These are phyloP conservation scores for Gorsachius goisagi DNA, from an alignment of 2,113 vertebrate species.

Conservation along the genomic window DNA sequence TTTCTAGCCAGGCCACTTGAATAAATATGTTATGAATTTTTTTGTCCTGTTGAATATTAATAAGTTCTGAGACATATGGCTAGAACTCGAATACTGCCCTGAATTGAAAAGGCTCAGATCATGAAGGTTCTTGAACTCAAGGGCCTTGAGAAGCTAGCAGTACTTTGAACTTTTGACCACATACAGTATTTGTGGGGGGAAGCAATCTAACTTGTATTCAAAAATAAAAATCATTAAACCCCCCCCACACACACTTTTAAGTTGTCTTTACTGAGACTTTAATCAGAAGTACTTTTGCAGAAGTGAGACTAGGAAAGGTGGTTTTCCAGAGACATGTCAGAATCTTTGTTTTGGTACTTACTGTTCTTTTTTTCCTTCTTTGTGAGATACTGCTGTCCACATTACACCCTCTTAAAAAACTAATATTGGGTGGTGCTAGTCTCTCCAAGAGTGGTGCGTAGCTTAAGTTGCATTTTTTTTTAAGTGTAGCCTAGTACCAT, in stretches of 20 bases:
- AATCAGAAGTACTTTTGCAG: not conserved
- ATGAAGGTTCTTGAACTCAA: not conserved
- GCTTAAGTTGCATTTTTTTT: not conserved
- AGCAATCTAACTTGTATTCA: not conserved
- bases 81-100: not conserved
- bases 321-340: not conserved
- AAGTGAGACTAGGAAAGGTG: not conserved
- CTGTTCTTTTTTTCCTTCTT: not conserved
- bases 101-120: not conserved
- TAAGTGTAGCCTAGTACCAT: not conserved
- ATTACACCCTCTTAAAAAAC: not conserved
- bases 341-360: not conserved
- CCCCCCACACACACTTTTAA: not conserved
- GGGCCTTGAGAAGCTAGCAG: not conserved
- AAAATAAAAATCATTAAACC: not conserved
- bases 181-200: not conserved
- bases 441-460: not conserved
- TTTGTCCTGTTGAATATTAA: not conserved
- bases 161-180: not conserved
- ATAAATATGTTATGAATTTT: not conserved
- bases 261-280: not conserved
- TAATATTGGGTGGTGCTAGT: accelerated
- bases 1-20: not conserved
- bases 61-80: not conserved
- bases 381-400: not conserved